Evolutionary conservation across 2,797 vertebrate species (phyloP).

Genomic region (Takifugu ocellatus): DNA sequence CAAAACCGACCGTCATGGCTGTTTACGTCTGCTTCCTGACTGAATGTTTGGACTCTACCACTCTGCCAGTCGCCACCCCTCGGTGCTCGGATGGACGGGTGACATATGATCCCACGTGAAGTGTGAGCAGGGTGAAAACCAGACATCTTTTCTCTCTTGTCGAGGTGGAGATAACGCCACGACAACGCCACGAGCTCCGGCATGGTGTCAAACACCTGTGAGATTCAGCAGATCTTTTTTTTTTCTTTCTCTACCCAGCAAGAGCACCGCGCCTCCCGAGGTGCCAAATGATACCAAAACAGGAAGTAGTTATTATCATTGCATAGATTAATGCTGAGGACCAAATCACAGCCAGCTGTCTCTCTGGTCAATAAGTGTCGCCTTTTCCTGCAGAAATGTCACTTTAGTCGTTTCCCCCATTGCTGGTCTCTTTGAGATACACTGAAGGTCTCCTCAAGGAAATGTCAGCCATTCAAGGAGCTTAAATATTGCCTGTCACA

Average conservation of each 20-base stretch:
- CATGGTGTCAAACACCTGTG: slow-evolving; percentile 58
- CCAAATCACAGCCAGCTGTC: slow-evolving; percentile 50
- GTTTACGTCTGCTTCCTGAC: slow-evolving; percentile 67
- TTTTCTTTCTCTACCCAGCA: slow-evolving; percentile 11
- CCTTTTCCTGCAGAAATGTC: slow-evolving; percentile 15
- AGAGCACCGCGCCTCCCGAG: slow-evolving; percentile 25
- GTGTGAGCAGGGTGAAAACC: slow-evolving; percentile 20
- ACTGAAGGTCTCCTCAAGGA: slow-evolving; percentile 54
- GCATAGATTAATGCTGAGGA: slow-evolving; percentile 45
- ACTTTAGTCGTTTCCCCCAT: slow-evolving; percentile 3
- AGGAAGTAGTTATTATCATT: slow-evolving; percentile 46
- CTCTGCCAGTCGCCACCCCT: slow-evolving; percentile 64
- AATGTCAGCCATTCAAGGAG: slow-evolving; percentile 71
- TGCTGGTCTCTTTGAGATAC: slow-evolving; percentile 34
- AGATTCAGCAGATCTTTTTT: slow-evolving; percentile 41
- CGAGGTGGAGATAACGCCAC: slow-evolving; percentile 46
- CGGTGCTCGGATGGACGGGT: slow-evolving; percentile 59
- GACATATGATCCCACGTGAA: slow-evolving; percentile 34
- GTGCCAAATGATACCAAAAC: slow-evolving; percentile 28
- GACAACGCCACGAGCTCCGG: slow-evolving; percentile 51
- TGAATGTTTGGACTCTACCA: slow-evolving; percentile 67
- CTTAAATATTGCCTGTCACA: slow-evolving; percentile 62
- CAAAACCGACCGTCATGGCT: slow-evolving; percentile 73
- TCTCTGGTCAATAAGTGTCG: slow-evolving; percentile 33
- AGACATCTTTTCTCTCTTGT: slow-evolving; percentile 64